Evolutionary conservation across 30 jellyfish, hydroid and myxozoan species (phyloP).

Genomic region (Turritopsis rubra): DNA sequence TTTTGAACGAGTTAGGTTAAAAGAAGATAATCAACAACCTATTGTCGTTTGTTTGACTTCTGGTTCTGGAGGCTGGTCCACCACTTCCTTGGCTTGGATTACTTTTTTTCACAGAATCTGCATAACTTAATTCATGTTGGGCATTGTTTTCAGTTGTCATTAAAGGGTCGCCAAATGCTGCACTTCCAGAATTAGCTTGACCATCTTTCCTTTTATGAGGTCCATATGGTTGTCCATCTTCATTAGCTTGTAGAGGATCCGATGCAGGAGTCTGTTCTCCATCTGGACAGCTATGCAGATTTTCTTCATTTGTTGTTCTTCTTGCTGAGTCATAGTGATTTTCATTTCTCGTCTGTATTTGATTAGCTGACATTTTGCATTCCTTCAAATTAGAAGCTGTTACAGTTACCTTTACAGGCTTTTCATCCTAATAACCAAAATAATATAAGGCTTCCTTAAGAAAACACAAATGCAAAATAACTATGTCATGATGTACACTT

Average conservation of each 20-base stretch:
- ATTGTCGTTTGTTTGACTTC: neutral
- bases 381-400: neutral
- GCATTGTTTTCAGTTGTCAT: neutral
- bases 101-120: neutral
- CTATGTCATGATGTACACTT: too few relatives aligned
- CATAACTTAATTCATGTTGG: neutral
- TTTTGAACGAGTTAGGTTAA: neutral
- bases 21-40: neutral
- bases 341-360: neutral
- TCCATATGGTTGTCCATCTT: neutral
- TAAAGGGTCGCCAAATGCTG: neutral
- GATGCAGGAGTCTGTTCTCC: neutral
- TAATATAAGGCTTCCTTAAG: neutral
- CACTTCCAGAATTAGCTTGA: neutral
- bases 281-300: neutral
- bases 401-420: neutral
- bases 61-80: neutral
- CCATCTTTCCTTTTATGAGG: neutral
- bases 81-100: neutral
- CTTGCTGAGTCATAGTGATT: neutral
- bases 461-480: too few relatives aligned
- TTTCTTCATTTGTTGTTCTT: neutral
- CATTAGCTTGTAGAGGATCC: neutral
- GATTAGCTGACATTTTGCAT: neutral
- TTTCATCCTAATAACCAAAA: neutral